Base-by-base conservation (phyloP, 2,888 invertebrate genomes). In the Tineola bisselliella region DNA sequence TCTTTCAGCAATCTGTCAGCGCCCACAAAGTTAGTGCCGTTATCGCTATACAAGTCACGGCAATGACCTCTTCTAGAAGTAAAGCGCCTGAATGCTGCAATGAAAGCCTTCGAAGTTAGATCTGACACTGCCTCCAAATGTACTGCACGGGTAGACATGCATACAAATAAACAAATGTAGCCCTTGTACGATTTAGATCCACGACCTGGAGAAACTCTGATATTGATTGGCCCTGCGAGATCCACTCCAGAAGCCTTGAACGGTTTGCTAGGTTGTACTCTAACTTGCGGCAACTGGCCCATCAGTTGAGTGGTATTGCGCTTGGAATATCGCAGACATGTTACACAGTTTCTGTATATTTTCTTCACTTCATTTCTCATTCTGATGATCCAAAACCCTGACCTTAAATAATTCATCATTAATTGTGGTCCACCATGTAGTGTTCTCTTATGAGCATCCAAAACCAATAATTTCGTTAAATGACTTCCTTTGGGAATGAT, bases 61-160 rank as follows among this genome's bases (percentile, higher is more conserved):
- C 63, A 65, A 19, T 63, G 62, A 0, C 65, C 65, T 58, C 17
- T 13, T 5, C 66, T 54, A 1, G 66, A 61, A 0, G 61, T 60
- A 56, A 69, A 69, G 0, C 68, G 57, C 10, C 59, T 63, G 30
- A 66, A 70, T 0, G 66, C 68, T 3, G 66, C 65, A 2, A 69
- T 15, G 62, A 69, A 69, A 0, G 66, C 69, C 61, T 68, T 63
- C 0, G 70, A 62, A 0, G 69, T 66, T 1, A 73, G 62, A 11
- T 69, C 69, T 0, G 65, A 64, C 0, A 73, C 70, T 1, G 65
- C 62, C 60, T 74, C 73, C 0, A 73, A 44, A 60, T 72, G 71
- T 8, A 70, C 61, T 0, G 70, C 71, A 8, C 64, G 63, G 0
- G 69, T 67, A 0, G 62, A 62, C 65, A 68, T 62, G 44, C 70